These are phyloP conservation scores for Drosophila simulans DNA, from an alignment of 1,140 invertebrate genomes.

Conservation along the genomic window DNA sequence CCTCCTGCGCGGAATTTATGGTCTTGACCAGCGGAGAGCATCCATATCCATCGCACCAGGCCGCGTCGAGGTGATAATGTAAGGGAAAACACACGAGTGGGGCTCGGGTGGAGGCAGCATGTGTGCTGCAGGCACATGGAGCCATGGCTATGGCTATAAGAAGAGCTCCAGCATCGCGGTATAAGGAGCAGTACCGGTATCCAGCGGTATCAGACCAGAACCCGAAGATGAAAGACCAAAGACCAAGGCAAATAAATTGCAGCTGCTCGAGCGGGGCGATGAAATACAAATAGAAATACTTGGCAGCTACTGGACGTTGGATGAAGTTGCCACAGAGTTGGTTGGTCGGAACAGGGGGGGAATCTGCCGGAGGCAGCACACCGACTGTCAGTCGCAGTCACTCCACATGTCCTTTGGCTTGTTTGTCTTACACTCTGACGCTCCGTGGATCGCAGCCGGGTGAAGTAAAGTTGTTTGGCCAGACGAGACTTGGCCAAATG, in stretches of 20 bases:
- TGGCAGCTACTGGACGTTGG: conserved; percentile 78
- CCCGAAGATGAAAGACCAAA: conserved; percentile 4
- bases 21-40: conserved; percentile 52
- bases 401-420: conserved; percentile 54
- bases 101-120: neutral
- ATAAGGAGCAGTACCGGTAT: neutral
- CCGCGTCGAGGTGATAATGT: conserved; percentile 72
- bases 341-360: neutral
- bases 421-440: conserved; percentile 54
- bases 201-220: conserved; percentile 1
- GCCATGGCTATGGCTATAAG: conserved; percentile 31
- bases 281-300: conserved; percentile 83
- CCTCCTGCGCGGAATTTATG: conserved; percentile 62
- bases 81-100: conserved; percentile 61
- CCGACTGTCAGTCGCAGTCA: conserved; percentile 41
- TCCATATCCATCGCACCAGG: conserved; percentile 25
- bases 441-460: conserved; percentile 36
- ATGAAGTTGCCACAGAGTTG: conserved; percentile 54
- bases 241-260: conserved; percentile 75
- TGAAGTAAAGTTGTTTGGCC: conserved; percentile 74
- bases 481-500: conserved; percentile 53
- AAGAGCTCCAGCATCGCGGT: conserved; percentile 7
- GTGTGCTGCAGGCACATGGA: conserved; percentile 53
- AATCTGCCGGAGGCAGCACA: neutral
- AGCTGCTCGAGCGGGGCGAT: conserved; percentile 74